phyloP scores from a whole-genome alignment of 2,113 vertebrate genomes.

The Lophochroa leadbeateri region DNA sequence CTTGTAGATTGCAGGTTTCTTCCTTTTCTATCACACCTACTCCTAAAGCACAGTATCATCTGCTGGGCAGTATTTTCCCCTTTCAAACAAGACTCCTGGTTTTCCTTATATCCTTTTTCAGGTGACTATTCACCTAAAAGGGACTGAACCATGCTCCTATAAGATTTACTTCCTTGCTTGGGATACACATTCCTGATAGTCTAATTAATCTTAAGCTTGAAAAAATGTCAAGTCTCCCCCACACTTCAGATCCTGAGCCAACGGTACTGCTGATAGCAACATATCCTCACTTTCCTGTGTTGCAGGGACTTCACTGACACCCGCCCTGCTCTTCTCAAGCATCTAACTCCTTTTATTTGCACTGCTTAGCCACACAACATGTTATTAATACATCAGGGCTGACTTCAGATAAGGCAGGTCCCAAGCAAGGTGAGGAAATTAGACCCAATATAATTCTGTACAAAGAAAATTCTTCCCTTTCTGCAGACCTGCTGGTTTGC shows the following conservation, averaged over 20 bases:
- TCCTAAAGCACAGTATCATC: background rate
- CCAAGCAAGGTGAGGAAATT: background rate
- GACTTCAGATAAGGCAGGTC: background rate
- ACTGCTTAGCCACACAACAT: background rate
- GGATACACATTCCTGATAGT: background rate
- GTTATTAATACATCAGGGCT: background rate
- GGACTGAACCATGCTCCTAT: background rate
- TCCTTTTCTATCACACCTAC: background rate
- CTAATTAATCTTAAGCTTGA: background rate
- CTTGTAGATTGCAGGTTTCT: background rate
- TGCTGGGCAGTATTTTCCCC: background rate
- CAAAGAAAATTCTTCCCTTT: background rate
- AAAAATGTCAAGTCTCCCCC: background rate
- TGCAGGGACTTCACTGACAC: background rate
- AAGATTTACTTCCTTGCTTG: background rate
- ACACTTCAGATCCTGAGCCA: background rate
- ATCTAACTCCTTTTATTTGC: background rate
- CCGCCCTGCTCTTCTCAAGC: background rate
- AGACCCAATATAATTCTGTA: background rate
- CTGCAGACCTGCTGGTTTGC: fast-evolving
- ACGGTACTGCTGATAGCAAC: background rate
- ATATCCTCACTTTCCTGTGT: background rate
- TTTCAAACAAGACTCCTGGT: background rate
- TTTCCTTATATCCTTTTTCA: background rate
- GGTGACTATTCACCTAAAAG: background rate